phyloP scores from a whole-genome alignment of 2,888 invertebrate species.

The Hartigia nigra region DNA sequence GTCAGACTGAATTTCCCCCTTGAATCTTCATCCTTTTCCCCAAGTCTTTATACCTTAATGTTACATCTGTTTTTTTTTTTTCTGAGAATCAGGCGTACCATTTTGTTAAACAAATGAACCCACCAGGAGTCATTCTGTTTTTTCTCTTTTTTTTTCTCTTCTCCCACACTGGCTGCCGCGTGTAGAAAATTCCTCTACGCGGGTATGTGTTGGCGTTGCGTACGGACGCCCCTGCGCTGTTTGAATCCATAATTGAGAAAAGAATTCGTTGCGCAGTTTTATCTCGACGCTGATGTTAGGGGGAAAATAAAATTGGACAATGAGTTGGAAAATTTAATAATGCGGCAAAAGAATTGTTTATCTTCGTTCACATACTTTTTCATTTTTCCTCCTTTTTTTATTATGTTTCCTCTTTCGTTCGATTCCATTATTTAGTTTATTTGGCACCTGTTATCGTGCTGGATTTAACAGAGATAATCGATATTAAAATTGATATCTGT shows the following conservation, averaged over 20 bases:
- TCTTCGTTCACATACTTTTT: slow-evolving; percentile 12
- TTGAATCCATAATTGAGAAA: background rate
- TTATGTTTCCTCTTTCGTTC: background rate
- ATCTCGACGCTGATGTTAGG: background rate
- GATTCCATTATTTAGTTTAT: background rate
- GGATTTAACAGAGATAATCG: background rate
- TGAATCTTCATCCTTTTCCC: background rate
- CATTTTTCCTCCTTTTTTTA: background rate
- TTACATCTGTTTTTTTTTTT: slow-evolving; percentile 9
- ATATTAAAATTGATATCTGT: background rate
- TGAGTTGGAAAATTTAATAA: background rate
- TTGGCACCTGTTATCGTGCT: background rate
- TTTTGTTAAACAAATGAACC: slow-evolving; percentile 7
- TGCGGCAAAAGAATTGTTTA: background rate
- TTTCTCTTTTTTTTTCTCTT: slow-evolving; percentile 3
- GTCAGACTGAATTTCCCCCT: background rate
- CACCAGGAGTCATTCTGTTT: background rate
- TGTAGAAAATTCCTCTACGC: slow-evolving; percentile 14
- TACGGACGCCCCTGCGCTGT: slow-evolving; percentile 17
- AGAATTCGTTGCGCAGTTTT: background rate
- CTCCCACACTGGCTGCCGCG: slow-evolving; percentile 12
- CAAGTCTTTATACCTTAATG: background rate
- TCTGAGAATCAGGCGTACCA: background rate
- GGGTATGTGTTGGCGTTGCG: slow-evolving; percentile 27
- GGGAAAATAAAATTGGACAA: background rate